Evolutionary conservation across 2,797 vertebrate genomes (phyloP).

Genomic region (Ambastaia sidthimunki): DNA sequence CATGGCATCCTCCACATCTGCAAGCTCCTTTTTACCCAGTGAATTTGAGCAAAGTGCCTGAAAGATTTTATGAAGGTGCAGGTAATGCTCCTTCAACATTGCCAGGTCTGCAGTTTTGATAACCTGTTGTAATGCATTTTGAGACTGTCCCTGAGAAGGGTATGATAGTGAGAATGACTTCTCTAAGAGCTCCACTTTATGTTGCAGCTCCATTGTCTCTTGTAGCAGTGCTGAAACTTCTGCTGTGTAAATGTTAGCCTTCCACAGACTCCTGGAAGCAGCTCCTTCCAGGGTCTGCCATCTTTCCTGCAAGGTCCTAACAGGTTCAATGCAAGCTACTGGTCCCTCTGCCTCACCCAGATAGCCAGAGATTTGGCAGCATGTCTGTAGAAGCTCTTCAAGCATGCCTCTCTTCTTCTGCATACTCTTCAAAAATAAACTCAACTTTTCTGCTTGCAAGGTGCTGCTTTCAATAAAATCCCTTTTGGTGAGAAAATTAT

Average conservation of each 20-base stretch:
- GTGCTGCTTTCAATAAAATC: slow-evolving; percentile 75
- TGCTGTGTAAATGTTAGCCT: slow-evolving; percentile 69
- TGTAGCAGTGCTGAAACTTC: slow-evolving; percentile 75
- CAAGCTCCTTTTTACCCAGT: slow-evolving; percentile 83
- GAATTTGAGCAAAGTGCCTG: slow-evolving; percentile 80
- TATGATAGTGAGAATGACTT: slow-evolving; percentile 42
- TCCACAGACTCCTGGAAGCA: slow-evolving; percentile 77
- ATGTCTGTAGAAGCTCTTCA: slow-evolving; percentile 73
- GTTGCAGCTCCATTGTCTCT: slow-evolving; percentile 71
- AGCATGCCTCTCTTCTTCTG: slow-evolving; percentile 75
- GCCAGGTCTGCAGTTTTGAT: slow-evolving; percentile 76
- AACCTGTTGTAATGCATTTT: slow-evolving; percentile 59
- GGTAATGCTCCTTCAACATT: slow-evolving; percentile 74
- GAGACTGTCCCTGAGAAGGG: slow-evolving; percentile 50
- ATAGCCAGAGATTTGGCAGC: slow-evolving; percentile 75
- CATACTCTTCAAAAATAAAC: slow-evolving; percentile 73
- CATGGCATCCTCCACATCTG: slow-evolving; percentile 73
- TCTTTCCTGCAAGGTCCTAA: slow-evolving; percentile 81
- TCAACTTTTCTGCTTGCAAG: slow-evolving; percentile 78
- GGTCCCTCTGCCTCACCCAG: slow-evolving; percentile 81
- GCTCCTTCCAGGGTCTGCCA: slow-evolving; percentile 81
- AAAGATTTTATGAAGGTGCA: slow-evolving; percentile 73
- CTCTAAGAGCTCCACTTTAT: slow-evolving; percentile 71
- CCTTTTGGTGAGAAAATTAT: slow-evolving; percentile 66
- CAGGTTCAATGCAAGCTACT: slow-evolving; percentile 79